Evolutionary conservation across 2,797 vertebrate genomes (phyloP), one percentile per base, ranked within the genome.

Genomic region (Loris lydekkerianus): DNA sequence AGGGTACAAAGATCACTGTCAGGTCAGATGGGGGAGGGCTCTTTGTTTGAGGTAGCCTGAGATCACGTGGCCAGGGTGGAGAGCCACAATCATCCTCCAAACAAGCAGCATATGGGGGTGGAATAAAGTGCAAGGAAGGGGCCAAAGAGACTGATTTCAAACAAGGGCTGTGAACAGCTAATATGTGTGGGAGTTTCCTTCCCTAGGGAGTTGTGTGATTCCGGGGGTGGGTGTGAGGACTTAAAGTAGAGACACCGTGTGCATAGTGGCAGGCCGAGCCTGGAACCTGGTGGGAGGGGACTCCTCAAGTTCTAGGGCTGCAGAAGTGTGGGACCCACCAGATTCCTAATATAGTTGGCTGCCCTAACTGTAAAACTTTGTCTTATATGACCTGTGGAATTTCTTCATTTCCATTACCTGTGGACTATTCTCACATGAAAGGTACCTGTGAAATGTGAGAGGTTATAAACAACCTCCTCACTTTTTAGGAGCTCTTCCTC

Each of bases 1-100:
- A 63, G 65, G 20, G 31, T 9, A 25, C 2, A 1, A 90, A 53
- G 77, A 29, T 94, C 46, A 70, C 29, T 61, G 61, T 70, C 75
- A 58, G 43, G 65, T 70, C 93, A 91, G 75, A 49, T 60, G 10
- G 37, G 18, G 67, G 25, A 92, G 65, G 20, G 67, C 29, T 76
- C 58, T 87, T 94, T 77, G 31, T 75, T 67, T 73, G 53, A 86
- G 89, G 78, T 40, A 94, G 82, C 37, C 40, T 11, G 25, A 86
- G 69, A 31, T 60, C 72, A 70, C 0, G 17, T 73, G 78, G 46
- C 18, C 23, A 88, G 95, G 78, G 83, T 88, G 61, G 92, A 87
- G 90, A 88, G 46, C 61, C 43, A 2, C 87, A 93, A 63, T 88
- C 69, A 85, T 80, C 37, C 37, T 67, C 34, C 0, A 88, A 77